Conservation (phyloP, 1,140 invertebrate genomes). For the Drosophila sturtevanti region DNA sequence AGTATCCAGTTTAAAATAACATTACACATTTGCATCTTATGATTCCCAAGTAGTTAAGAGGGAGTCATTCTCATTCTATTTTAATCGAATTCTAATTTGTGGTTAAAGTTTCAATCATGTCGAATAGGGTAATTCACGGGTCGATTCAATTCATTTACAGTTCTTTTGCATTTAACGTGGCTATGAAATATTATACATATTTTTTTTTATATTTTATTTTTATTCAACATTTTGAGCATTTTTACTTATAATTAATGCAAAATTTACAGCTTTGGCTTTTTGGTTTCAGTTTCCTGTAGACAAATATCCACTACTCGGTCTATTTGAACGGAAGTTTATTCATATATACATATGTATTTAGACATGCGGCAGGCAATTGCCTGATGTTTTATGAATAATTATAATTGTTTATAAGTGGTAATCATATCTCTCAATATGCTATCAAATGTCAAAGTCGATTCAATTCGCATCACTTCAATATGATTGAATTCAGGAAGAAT, state of each 20-base stretch:
- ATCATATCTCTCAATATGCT: slow-evolving; percentile 38
- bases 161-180: slow-evolving; percentile 6
- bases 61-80: too few species aligned
- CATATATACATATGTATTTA: slow-evolving; percentile 54
- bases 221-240: slow-evolving; percentile 54
- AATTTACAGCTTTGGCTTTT: slow-evolving; percentile 41
- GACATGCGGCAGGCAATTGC: slow-evolving; percentile 62
- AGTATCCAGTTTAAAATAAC: too few species aligned
- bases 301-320: slow-evolving; percentile 14
- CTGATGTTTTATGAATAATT: slow-evolving; percentile 68
- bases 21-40: too few species aligned
- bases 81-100: too few species aligned
- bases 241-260: slow-evolving; percentile 67
- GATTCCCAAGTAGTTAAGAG: too few species aligned
- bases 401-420: slow-evolving; percentile 49
- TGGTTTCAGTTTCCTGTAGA: slow-evolving; percentile 61
- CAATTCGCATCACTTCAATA: slow-evolving; percentile 39
- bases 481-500: slow-evolving; percentile 18
- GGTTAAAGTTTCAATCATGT: too few species aligned
- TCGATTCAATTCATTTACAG: not conserved
- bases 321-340: slow-evolving; percentile 60
- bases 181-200: too few species aligned
- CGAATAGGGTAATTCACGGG: not conserved
- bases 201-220: too few species aligned
- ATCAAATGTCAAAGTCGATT: slow-evolving; percentile 67